Evolutionary conservation across 2,113 vertebrate genomes (phyloP).

Genomic region (Spea bombifrons): DNA sequence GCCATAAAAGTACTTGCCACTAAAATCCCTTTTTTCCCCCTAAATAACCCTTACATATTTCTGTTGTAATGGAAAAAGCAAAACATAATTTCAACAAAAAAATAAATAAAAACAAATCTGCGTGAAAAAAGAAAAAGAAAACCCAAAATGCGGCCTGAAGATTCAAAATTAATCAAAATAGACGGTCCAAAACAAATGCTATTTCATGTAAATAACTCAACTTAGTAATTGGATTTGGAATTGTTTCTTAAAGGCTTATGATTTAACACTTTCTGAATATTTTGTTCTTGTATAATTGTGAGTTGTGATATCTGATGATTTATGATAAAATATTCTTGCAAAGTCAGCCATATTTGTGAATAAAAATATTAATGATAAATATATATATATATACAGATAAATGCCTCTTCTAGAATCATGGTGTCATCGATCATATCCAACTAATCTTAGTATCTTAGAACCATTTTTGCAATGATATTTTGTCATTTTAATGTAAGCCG

Average conservation of each 20-base stretch:
- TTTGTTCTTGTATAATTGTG: constrained; percentile 32
- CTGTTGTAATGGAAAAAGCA: no score
- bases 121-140: no score
- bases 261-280: constrained; percentile 31
- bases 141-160: no score
- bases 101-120: no score
- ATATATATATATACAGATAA: constrained; percentile 46
- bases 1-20: no score
- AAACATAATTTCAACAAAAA: no score
- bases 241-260: constrained; percentile 4
- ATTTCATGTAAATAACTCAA: not conserved
- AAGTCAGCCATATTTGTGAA: constrained; percentile 19
- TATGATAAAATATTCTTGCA: constrained; percentile 34
- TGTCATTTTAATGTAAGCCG: constrained; percentile 10
- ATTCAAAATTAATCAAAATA: no score
- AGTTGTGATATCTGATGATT: constrained; percentile 19
- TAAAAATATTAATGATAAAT: constrained; percentile 12
- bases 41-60: no score
- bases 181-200: no score
- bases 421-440: constrained; percentile 23
- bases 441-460: constrained; percentile 17
- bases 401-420: constrained; percentile 29
- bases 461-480: constrained; percentile 38
- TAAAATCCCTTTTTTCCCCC: no score
- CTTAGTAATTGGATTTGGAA: constrained; percentile 3